Evolutionary conservation across 2,888 invertebrate species (phyloP).

Genomic region (Pseudococcus viburni): DNA sequence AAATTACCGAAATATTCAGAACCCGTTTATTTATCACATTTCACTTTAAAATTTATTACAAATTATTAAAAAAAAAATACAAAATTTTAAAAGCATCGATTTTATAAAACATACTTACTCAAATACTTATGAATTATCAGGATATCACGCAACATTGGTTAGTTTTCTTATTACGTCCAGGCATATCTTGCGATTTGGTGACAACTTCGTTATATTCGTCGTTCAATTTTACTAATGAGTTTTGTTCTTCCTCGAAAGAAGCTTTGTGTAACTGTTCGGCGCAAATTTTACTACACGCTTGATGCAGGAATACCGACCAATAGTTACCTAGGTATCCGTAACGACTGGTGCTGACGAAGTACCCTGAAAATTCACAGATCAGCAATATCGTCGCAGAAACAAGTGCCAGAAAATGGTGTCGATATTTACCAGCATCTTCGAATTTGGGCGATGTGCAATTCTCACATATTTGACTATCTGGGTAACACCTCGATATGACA

Average conservation of each 20-base stretch:
- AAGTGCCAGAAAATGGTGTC: not conserved
- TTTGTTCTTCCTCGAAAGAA: conserved; percentile 35
- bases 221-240: conserved; percentile 14
- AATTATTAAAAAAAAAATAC: not conserved
- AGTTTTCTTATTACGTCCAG: not conserved
- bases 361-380: not conserved
- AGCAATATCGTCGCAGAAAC: not conserved
- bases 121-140: not conserved
- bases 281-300: conserved; percentile 72
- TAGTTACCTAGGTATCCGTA: conserved; percentile 72
- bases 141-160: conserved; percentile 23
- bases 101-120: not conserved
- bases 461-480: conserved; percentile 37
- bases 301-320: conserved; percentile 73
- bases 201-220: conserved; percentile 40
- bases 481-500: conserved; percentile 40
- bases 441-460: conserved; percentile 11
- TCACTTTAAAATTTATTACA: not conserved
- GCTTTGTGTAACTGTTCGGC: conserved; percentile 69
- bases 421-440: conserved; percentile 8
- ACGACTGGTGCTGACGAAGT: conserved; percentile 40
- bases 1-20: not conserved
- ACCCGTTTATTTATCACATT: not conserved
- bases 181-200: not conserved
- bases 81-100: not conserved